These are phyloP conservation scores for Pterocles burchelli DNA, from an alignment of 2,113 vertebrate genomes.

Conservation along the genomic window DNA sequence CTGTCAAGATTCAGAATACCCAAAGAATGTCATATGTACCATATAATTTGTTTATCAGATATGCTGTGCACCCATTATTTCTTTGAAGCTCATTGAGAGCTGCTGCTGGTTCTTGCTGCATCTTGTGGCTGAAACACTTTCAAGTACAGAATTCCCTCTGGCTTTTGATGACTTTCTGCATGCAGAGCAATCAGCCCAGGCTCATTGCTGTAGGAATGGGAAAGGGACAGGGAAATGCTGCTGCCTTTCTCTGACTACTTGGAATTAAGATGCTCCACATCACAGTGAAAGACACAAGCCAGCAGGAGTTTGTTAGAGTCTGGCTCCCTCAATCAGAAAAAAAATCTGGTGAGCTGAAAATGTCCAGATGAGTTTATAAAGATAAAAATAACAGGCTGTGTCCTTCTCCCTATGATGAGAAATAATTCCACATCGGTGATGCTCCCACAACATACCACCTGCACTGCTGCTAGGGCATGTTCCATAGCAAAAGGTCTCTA, in stretches of 20 bases:
- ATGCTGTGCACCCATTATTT: not conserved
- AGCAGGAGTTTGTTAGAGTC: not conserved
- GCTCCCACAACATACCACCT: not conserved
- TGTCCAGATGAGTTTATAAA: conserved; percentile 17
- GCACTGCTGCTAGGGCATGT: not conserved
- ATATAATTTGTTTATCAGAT: not conserved
- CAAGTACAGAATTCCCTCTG: not conserved
- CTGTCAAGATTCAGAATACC: not conserved
- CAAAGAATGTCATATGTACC: not conserved
- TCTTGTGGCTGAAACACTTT: not conserved
- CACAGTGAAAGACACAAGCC: not conserved
- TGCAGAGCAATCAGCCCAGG: not conserved
- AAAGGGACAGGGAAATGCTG: not conserved
- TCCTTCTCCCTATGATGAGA: not conserved
- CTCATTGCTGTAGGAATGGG: not conserved
- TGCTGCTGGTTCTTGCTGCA: not conserved
- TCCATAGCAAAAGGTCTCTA: not conserved
- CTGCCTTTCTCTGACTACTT: not conserved
- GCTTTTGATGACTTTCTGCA: not conserved
- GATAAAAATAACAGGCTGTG: conserved; percentile 4
- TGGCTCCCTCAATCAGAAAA: conserved; percentile 29
- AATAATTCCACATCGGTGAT: not conserved
- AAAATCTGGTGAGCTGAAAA: conserved; percentile 17
- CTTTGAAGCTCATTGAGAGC: not conserved
- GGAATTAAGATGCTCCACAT: not conserved